Conservation (phyloP, 2,797 vertebrate species). For the Arrhamphus sclerolepis region DNA sequence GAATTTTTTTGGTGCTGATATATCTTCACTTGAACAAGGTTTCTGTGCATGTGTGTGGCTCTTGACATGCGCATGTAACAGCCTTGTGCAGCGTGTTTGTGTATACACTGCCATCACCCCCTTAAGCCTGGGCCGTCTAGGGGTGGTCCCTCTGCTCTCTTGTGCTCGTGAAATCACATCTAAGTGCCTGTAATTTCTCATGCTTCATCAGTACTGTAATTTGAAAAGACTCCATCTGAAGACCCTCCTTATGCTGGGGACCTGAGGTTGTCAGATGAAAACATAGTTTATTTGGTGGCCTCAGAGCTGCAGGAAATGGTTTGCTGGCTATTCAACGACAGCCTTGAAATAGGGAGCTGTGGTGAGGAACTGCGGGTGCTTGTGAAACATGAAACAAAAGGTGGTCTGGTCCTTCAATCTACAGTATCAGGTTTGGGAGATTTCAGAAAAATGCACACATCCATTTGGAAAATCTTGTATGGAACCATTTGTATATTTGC, state of each 20-base stretch:
- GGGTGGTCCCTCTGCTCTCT: constrained; percentile 68
- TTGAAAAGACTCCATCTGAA: constrained; percentile 71
- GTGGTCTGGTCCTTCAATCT: constrained; percentile 74
- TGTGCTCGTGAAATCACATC: constrained; percentile 67
- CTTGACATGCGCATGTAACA: constrained; percentile 14
- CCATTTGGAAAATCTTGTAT: constrained; percentile 76
- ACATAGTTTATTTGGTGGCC: constrained; percentile 79
- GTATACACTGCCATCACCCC: constrained; percentile 38
- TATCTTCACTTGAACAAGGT: constrained; percentile 20
- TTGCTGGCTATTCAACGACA: constrained; percentile 72
- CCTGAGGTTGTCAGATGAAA: constrained; percentile 75
- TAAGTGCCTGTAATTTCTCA: constrained; percentile 82
- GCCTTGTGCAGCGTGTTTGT: constrained; percentile 39
- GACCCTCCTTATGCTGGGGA: constrained; percentile 63
- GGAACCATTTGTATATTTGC: constrained; percentile 76
- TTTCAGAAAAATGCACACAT: constrained; percentile 75
- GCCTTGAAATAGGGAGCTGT: constrained; percentile 75
- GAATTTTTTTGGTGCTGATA: constrained; percentile 11
- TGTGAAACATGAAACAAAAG: constrained; percentile 81
- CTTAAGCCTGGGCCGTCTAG: constrained; percentile 36
- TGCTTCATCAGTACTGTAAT: constrained; percentile 79
- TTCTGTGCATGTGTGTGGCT: constrained; percentile 12
- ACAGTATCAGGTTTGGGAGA: constrained; percentile 78
- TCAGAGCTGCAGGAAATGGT: constrained; percentile 78
- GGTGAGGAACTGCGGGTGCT: constrained; percentile 64